These are phyloP conservation scores for Sminthurides aquaticus DNA, from an alignment of 2,888 invertebrate species.

Conservation along the genomic window DNA sequence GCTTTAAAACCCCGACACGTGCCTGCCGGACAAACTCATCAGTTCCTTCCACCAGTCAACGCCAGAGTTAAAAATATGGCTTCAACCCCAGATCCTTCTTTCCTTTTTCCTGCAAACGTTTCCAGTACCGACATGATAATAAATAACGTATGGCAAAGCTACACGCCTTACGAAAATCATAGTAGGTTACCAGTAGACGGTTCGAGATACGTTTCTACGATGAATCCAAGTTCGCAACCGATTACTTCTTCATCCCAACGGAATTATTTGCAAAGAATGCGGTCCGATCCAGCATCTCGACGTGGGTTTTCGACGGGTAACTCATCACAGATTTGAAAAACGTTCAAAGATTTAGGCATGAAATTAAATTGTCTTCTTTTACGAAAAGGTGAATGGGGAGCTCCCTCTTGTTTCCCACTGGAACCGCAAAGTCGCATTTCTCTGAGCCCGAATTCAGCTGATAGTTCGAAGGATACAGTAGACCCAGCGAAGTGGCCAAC, in stretches of 20 bases:
- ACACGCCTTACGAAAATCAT: constrained; percentile 23
- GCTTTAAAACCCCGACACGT: constrained; percentile 4
- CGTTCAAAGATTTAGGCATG: too few species aligned
- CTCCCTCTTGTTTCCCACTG: too few species aligned
- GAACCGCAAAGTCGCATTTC: not conserved
- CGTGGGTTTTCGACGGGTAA: constrained; percentile 17
- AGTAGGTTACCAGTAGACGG: not conserved
- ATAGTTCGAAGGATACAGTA: constrained; percentile 6
- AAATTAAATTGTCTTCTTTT: too few species aligned
- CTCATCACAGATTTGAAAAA: not conserved
- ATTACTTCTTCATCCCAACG: constrained; percentile 15
- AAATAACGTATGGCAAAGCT: constrained; percentile 27
- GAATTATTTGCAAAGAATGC: constrained; percentile 36
- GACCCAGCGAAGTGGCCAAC: constrained; percentile 19
- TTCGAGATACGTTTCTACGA: not conserved
- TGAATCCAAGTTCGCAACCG: not conserved
- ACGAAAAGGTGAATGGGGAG: too few species aligned
- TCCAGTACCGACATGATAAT: constrained; percentile 19
- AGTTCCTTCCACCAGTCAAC: not conserved
- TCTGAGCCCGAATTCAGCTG: not conserved
- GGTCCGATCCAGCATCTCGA: constrained; percentile 32
- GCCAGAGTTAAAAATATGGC: not conserved
- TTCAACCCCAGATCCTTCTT: not conserved
- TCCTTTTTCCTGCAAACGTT: constrained; percentile 9
- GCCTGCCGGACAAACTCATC: not conserved